Percentiles rank a stretch among this genome's conserved stretches.
These are phyloP conservation scores for Clarias batrachus DNA, from an alignment of 2,113 vertebrate genomes.

Conservation along the genomic window DNA sequence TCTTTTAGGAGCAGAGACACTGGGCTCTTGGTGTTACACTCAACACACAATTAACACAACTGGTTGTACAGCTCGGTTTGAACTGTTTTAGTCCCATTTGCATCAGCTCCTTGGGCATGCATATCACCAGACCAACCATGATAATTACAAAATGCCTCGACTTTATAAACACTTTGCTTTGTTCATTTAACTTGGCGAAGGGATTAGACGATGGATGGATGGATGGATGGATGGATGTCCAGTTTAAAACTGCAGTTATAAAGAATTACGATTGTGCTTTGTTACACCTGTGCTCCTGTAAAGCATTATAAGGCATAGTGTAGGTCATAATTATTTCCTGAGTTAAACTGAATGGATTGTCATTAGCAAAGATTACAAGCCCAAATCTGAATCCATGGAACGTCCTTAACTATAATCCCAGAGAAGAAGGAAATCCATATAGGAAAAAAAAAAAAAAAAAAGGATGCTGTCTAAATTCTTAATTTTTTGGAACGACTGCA, in stretches of 20 bases:
- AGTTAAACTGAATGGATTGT: constrained; percentile 30
- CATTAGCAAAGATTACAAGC: neutral
- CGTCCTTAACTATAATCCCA: neutral
- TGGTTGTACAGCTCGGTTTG: neutral
- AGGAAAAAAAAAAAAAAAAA: neutral
- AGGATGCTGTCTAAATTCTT: neutral
- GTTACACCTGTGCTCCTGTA: too few relatives aligned
- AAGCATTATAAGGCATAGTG: constrained; percentile 21
- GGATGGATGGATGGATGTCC: neutral
- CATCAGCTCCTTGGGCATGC: neutral
- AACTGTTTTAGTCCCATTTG: neutral
- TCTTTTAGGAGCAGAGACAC: constrained; percentile 60
- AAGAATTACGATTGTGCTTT: constrained; percentile 2
- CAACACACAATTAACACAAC: constrained; percentile 41
- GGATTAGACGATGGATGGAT: neutral
- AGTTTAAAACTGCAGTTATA: neutral
- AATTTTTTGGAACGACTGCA: neutral
- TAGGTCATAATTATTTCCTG: constrained; percentile 33
- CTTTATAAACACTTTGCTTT: neutral
- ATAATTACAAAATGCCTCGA: neutral
- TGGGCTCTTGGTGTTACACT: constrained; percentile 67
- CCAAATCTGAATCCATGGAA: neutral
- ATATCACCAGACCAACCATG: neutral
- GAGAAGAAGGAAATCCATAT: neutral
- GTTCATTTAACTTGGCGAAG: neutral